Conservation (phyloP, 2,797 vertebrate genomes). For the Hephaestus fuliginosus region DNA sequence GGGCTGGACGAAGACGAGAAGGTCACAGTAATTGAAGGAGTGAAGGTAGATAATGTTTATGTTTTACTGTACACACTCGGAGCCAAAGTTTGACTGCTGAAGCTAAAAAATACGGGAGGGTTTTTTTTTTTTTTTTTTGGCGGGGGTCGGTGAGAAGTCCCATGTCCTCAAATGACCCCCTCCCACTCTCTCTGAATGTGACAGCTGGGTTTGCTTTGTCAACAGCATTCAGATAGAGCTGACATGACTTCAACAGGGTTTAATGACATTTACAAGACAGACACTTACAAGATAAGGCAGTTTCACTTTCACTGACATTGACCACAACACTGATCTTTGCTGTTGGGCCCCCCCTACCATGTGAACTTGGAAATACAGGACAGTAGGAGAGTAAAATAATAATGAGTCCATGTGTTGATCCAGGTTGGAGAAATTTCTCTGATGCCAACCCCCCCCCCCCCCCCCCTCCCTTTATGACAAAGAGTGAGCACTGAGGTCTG, state of each 20-base stretch:
- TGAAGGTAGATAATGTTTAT: constrained; percentile 86
- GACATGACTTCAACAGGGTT: no score
- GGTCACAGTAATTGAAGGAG: constrained; percentile 93
- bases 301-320: not conserved
- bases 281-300: not conserved
- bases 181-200: no score
- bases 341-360: not conserved
- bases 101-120: not conserved
- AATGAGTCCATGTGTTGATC: not conserved
- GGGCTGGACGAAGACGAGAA: constrained; percentile 92
- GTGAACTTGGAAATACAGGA: not conserved
- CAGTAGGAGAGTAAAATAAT: not conserved
- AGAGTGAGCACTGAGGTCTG: no score
- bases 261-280: no score
- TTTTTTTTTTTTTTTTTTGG: no score
- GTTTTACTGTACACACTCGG: not conserved
- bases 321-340: not conserved
- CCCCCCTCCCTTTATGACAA: no score
- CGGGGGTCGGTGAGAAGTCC: constrained; percentile 28
- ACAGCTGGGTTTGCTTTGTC: constrained; percentile 1
- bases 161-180: constrained; percentile 64
- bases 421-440: no score
- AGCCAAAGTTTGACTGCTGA: not conserved
- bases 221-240: not conserved
- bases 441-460: no score